Percentiles rank a stretch among this genome's conserved stretches.
These are phyloP conservation scores for Lasioglossum vierecki DNA, from an alignment of 2,888 invertebrate genomes.

Conservation along the genomic window DNA sequence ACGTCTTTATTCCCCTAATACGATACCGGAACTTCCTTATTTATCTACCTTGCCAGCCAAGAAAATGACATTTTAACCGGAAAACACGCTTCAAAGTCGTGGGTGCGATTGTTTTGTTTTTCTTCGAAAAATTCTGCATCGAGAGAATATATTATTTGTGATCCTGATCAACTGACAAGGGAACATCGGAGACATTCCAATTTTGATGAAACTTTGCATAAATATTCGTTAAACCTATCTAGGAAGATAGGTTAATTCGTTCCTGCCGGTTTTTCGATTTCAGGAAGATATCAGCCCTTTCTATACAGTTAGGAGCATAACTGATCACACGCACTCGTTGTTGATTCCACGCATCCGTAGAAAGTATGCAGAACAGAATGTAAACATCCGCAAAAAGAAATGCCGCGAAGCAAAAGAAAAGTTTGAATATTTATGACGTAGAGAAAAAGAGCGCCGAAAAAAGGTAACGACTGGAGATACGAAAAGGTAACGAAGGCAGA, in stretches of 20 bases:
- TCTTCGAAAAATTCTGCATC: not conserved
- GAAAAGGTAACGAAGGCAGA: not conserved
- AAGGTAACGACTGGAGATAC: constrained; percentile 11
- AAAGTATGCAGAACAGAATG: not conserved
- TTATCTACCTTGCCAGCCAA: constrained; percentile 10
- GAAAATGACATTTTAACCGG: not conserved
- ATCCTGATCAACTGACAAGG: too few relatives aligned
- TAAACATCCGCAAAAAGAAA: not conserved
- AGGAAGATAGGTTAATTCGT: too few relatives aligned
- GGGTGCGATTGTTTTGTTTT: not conserved
- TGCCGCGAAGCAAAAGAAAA: not conserved
- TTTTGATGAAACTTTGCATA: too few relatives aligned
- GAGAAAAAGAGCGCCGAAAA: not conserved
- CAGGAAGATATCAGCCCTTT: too few relatives aligned
- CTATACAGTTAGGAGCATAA: too few relatives aligned
- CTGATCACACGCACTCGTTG: too few relatives aligned
- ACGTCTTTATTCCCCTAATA: constrained; percentile 38
- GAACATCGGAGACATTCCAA: too few relatives aligned
- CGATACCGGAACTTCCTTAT: constrained; percentile 41
- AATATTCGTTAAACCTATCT: too few relatives aligned
- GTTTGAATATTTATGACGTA: constrained; percentile 29
- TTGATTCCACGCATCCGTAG: too few relatives aligned
- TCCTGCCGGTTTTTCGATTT: too few relatives aligned
- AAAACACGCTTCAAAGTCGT: too few relatives aligned
- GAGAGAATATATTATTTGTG: too few relatives aligned